Evolutionary conservation across 2,113 vertebrate genomes (phyloP).

Genomic region (Columbina picui): DNA sequence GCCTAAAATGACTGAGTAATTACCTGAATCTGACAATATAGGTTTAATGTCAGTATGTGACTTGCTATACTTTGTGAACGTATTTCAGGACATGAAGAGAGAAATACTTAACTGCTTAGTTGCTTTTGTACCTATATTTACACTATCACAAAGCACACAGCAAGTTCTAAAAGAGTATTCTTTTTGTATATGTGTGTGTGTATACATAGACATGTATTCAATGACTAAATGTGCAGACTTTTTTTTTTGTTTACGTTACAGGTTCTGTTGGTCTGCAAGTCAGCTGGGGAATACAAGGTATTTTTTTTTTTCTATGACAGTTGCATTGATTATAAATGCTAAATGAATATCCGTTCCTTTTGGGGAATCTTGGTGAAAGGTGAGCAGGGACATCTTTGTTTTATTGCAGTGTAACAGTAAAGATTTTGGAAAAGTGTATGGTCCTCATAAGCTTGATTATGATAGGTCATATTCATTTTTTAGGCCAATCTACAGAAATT

Average conservation of each 20-base stretch:
- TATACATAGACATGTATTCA: neutral
- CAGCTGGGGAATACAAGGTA: conserved; percentile 16
- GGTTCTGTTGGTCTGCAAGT: conserved; percentile 26
- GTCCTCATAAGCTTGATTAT: neutral
- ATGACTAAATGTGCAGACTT: conserved; percentile 35
- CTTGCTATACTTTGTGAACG: neutral
- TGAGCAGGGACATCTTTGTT: neutral
- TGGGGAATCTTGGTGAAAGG: rapidly evolving
- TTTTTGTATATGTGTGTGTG: neutral
- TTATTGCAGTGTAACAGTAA: neutral
- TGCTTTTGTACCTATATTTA: conserved; percentile 35
- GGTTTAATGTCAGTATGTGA: neutral
- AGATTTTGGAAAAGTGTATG: neutral
- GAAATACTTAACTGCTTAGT: conserved; percentile 12
- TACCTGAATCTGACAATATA: neutral
- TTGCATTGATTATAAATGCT: neutral
- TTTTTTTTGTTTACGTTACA: conserved; percentile 17
- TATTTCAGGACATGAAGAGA: neutral
- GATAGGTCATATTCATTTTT: neutral
- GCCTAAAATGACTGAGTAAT: neutral
- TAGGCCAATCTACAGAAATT: neutral
- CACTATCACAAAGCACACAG: neutral
- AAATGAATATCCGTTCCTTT: neutral
- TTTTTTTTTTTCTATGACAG: neutral
- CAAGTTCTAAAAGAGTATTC: neutral